Percentiles rank a stretch among this genome's conserved stretches.
These are phyloP conservation scores for Pantherophis vulpinus DNA, from an alignment of 2,797 vertebrate species.

Conservation along the genomic window DNA sequence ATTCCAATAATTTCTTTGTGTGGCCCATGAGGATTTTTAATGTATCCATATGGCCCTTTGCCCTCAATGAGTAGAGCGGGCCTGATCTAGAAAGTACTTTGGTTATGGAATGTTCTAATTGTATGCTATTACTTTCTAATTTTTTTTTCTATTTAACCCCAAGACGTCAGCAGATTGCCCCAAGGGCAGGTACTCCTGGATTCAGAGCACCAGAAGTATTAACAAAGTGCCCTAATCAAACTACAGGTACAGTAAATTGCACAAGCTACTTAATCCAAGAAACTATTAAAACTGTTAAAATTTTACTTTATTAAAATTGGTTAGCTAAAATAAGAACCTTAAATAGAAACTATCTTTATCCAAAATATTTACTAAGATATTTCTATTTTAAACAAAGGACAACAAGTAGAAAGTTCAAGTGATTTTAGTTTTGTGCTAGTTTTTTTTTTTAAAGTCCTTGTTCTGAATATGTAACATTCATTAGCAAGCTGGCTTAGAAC, in stretches of 20 bases:
- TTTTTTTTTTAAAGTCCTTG: conserved; percentile 14
- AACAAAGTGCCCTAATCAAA: conserved; percentile 92
- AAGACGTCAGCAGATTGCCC: conserved; percentile 91
- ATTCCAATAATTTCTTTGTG: neutral
- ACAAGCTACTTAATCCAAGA: neutral
- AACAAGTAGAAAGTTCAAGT: neutral
- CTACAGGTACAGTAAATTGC: conserved; percentile 79
- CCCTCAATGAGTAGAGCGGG: neutral
- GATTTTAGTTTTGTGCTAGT: neutral
- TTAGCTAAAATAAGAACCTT: conserved; percentile 19
- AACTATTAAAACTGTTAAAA: conserved; percentile 20
- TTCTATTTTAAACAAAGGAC: neutral
- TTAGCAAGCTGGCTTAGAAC: neutral
- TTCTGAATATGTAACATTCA: neutral
- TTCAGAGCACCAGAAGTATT: conserved; percentile 97
- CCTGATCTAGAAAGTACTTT: neutral
- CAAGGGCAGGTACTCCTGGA: conserved; percentile 93
- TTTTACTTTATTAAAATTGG: conserved; percentile 49
- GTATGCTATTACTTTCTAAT: neutral
- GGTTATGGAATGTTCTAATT: neutral
- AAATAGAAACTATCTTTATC: neutral
- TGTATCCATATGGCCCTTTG: neutral
- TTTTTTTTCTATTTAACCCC: conserved; percentile 32
- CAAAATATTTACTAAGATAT: neutral
- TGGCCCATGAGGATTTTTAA: neutral